Base-by-base conservation (phyloP, 2,888 invertebrate species). In the Agrochola litura region DNA sequence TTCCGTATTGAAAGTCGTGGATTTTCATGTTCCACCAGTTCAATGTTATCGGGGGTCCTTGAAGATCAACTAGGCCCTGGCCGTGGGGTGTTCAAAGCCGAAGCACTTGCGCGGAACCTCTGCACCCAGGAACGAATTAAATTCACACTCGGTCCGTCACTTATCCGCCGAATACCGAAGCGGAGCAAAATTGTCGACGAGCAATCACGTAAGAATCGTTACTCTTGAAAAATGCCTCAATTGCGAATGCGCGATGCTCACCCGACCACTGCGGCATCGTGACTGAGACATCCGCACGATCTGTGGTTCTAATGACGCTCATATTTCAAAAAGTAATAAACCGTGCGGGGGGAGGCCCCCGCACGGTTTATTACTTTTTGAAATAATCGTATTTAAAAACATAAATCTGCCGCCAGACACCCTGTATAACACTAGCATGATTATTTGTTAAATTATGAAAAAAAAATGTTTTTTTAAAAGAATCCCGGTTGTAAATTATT, bases 81-180 rank as follows among this genome's bases (percentile, higher is more conserved):
- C n/a, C n/a, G n/a, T n/a, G n/a, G n/a, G n/a, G n/a, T n/a, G n/a
- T n/a, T n/a, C n/a, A n/a, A n/a, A n/a, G n/a, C n/a, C 37, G 37
- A 37, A 37, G 37, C 37, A 37, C 2, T 37, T 37, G 37, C 37
- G 37, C 37, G 84, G 81, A 86, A 83, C 69, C 82, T 86, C 64
- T 76, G 72, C 77, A 86, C 85, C 84, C 85, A 88, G 49, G 68
- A 83, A 70, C 83, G 79, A 84, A 89, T 87, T 70, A 87, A 85
- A 86, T 84, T 78, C 30, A 76, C 86, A 81, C 87, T 87, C 46
- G 87, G 83, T n/a, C 79, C 86, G 72, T 87, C 86, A 64, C 86
- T 56, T 79, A 85, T 60, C 5, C 84, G 81, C 30, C 85, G 85
- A 70, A 88, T 86, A 85, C 72, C 46, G 82, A 70, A 86, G 16